Evolutionary conservation across 53 echinoderm and acorn worm genomes (phyloP).

Genomic region (Stichopus horrens): DNA sequence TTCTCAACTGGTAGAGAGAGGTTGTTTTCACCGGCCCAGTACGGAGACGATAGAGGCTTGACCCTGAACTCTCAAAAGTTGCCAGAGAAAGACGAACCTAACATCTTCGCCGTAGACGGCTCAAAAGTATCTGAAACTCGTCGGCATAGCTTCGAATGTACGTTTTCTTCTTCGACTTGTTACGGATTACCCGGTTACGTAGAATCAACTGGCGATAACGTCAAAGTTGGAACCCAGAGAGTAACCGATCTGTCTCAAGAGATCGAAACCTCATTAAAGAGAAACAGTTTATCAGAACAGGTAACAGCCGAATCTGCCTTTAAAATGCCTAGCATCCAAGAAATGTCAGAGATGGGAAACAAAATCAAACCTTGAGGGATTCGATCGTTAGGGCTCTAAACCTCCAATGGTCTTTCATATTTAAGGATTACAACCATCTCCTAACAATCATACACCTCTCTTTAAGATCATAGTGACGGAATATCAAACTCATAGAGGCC

Average conservation of each 20-base stretch:
- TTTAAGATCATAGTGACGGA: too few species aligned
- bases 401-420: background rate
- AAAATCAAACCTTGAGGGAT: background rate
- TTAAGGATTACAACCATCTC: too few species aligned
- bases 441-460: too few species aligned
- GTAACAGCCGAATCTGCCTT: constrained; percentile 19
- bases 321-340: constrained; percentile 60
- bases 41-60: constrained; percentile 14
- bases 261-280: constrained; percentile 1
- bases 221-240: background rate
- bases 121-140: constrained; percentile 29
- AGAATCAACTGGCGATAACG: background rate
- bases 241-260: background rate
- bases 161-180: constrained; percentile 55
- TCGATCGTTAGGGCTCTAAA: background rate
- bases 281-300: constrained; percentile 27
- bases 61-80: background rate
- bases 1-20: constrained; percentile 26
- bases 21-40: constrained; percentile 6
- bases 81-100: background rate
- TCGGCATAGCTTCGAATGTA: constrained; percentile 62
- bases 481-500: too few species aligned
- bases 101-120: constrained; percentile 2
- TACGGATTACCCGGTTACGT: constrained; percentile 25
- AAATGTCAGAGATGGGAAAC: constrained; percentile 37